phyloP scores from a whole-genome alignment of 2,113 vertebrate genomes.

The Oncorhynchus clarkii region DNA sequence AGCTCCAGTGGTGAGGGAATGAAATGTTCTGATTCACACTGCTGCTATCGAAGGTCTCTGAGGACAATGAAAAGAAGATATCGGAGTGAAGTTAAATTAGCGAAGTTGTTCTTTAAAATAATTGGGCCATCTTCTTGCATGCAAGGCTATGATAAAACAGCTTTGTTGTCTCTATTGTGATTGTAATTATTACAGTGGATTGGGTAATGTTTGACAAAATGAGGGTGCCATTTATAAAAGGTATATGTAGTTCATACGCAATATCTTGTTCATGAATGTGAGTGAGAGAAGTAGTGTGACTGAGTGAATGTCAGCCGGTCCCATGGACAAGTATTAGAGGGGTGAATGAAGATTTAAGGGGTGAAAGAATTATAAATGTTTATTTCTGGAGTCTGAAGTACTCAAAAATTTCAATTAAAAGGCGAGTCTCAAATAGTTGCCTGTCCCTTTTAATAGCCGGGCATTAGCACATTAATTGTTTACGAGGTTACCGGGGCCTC shows the following conservation, averaged over 20 bases:
- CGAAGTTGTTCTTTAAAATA: constrained; percentile 49
- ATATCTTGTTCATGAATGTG: constrained; percentile 1
- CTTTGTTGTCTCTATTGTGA: constrained; percentile 47
- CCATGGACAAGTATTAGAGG: no score
- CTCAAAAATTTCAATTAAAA: no score
- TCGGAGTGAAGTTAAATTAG: constrained; percentile 58
- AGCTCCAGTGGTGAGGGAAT: constrained; percentile 57
- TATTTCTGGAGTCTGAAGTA: no score
- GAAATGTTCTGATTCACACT: constrained; percentile 66
- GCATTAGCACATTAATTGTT: no score
- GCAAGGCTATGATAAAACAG: constrained; percentile 49
- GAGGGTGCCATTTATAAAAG: neutral
- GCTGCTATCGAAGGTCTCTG: constrained; percentile 56
- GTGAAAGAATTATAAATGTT: no score
- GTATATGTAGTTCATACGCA: neutral
- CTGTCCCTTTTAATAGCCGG: no score
- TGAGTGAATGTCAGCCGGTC: neutral
- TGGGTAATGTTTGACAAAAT: constrained; percentile 8
- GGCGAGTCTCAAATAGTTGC: no score
- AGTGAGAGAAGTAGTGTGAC: neutral
- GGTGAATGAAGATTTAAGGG: no score
- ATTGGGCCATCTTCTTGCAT: constrained; percentile 49
- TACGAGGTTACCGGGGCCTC: no score
- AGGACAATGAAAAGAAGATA: constrained; percentile 63
- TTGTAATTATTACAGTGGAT: constrained; percentile 38